A percentile compares a stretch with the other conserved stretches of the same genome.
Conservation (phyloP, 1,140 invertebrate species). For the Sipha flava region DNA sequence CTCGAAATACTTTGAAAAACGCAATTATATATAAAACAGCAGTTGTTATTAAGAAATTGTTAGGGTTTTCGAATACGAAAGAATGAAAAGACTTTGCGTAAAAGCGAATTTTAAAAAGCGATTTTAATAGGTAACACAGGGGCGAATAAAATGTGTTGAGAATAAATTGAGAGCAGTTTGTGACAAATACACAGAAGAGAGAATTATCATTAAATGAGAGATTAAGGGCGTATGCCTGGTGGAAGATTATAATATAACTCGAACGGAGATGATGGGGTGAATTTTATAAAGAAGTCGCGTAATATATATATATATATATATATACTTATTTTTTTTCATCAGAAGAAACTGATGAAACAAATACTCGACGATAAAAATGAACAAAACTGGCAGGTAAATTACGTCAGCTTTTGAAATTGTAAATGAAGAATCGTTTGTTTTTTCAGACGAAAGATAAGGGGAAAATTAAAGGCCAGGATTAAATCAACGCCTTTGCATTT, state of each 20-base stretch:
- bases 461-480: not conserved
- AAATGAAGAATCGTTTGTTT: not conserved
- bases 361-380: not conserved
- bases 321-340: not conserved
- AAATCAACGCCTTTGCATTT: not conserved
- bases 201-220: not conserved
- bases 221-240: not conserved
- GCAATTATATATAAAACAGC: too few species aligned
- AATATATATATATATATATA: too few species aligned
- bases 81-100: too few species aligned
- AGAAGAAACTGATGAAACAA: not conserved
- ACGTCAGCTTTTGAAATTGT: not conserved
- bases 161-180: not conserved
- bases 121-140: not conserved
- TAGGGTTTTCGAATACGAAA: too few species aligned
- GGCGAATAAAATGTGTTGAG: not conserved
- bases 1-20: too few species aligned
- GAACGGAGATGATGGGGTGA: not conserved
- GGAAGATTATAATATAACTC: not conserved
- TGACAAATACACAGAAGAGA: not conserved
- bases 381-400: not conserved
- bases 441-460: not conserved
- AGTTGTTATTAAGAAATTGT: too few species aligned
- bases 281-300: not conserved
- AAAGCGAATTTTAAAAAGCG: not conserved